phyloP scores from a whole-genome alignment of 1,140 invertebrate genomes.

The Drosophila saltans region DNA sequence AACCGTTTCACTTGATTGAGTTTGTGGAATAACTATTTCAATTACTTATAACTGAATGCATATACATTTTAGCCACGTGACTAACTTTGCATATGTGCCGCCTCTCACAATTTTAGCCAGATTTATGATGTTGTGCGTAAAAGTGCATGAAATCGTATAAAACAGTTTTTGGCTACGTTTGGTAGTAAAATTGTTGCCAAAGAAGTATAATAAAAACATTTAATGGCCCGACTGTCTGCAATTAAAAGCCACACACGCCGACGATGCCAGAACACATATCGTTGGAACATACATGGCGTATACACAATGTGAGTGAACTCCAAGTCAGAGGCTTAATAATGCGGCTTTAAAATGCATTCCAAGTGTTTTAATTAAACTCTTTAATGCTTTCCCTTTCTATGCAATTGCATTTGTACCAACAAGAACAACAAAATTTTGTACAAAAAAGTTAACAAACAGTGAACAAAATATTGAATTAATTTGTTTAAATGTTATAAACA shows the following conservation, averaged over 20 bases:
- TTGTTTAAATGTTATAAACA: no score
- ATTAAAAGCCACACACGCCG: slow-evolving; percentile 64
- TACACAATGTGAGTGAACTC: slow-evolving; percentile 69
- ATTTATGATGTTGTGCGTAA: slow-evolving; percentile 35
- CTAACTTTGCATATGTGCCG: background rate
- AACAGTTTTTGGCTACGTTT: slow-evolving; percentile 49
- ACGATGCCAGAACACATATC: slow-evolving; percentile 10
- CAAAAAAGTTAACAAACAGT: no score
- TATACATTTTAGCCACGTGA: background rate
- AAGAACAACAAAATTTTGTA: no score
- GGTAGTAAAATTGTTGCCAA: slow-evolving; percentile 68
- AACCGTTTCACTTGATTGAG: background rate
- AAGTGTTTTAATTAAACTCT: slow-evolving; percentile 61
- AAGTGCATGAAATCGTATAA: slow-evolving; percentile 71
- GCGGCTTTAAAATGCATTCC: slow-evolving; percentile 56
- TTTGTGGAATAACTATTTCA: background rate
- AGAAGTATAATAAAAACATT: slow-evolving; percentile 75
- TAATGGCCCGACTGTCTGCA: slow-evolving; percentile 74
- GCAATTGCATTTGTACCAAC: background rate
- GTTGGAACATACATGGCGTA: slow-evolving; percentile 49
- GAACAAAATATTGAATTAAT: no score
- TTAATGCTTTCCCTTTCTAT: slow-evolving; percentile 17
- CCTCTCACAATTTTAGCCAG: slow-evolving; percentile 22
- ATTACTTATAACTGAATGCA: no score
- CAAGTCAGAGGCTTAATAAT: slow-evolving; percentile 34